Conservation (phyloP, 2,888 invertebrate genomes). For the Anodontia alba region DNA sequence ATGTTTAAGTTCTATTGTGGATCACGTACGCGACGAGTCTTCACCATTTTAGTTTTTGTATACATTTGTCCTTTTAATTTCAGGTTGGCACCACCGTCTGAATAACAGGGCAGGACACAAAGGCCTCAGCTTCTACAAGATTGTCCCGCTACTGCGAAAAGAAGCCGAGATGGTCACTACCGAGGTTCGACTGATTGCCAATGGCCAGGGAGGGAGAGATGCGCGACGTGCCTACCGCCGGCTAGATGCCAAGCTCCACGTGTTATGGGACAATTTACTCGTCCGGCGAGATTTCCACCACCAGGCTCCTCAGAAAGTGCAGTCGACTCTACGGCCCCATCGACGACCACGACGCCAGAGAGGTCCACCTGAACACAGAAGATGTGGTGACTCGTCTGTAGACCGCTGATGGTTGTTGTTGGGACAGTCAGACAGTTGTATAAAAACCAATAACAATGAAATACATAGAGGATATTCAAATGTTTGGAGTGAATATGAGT, state of each 20-base stretch:
- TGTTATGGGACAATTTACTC: not conserved
- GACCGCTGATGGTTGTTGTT: no score
- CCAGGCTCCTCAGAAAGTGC: not conserved
- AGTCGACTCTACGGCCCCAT: not conserved
- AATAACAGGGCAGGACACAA: no score
- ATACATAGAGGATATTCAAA: no score
- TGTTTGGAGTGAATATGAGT: no score
- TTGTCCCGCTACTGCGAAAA: not conserved
- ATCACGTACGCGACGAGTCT: no score
- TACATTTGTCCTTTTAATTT: no score
- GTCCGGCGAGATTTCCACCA: not conserved
- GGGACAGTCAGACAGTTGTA: no score
- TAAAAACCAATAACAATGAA: no score
- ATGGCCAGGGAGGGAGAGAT: no score
- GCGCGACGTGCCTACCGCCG: not conserved
- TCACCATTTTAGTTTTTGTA: no score
- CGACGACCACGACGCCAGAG: not conserved
- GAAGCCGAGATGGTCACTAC: not conserved
- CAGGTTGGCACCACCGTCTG: not conserved
- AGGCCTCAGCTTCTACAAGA: not conserved
- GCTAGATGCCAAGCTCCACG: not conserved
- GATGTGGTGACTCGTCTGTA: not conserved
- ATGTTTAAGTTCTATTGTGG: no score
- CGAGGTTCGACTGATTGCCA: not conserved
- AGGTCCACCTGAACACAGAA: not conserved